These are phyloP conservation scores for Gasterosteus aculeatus DNA, from an alignment of 2,113 vertebrate species.

Conservation along the genomic window DNA sequence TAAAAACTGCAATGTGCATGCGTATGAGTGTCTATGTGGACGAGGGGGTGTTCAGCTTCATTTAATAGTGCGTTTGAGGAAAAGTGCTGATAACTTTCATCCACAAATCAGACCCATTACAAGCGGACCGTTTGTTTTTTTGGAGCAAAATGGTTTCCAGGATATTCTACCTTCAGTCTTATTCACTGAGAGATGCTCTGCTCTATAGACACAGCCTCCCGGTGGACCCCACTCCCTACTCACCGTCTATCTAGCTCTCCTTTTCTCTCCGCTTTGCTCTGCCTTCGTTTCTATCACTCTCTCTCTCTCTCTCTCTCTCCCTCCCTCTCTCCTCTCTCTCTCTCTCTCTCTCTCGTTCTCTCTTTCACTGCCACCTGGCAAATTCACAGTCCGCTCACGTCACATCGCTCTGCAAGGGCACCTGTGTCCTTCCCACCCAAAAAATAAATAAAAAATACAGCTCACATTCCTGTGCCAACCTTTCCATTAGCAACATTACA, in stretches of 20 bases:
- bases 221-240: constrained; percentile 66
- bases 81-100: constrained; percentile 51
- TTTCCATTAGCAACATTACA: constrained; percentile 79
- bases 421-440: constrained; percentile 84
- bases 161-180: constrained; percentile 57
- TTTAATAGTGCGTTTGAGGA: constrained; percentile 50
- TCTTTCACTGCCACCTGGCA: constrained; percentile 83
- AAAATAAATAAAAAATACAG: constrained; percentile 53
- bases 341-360: constrained; percentile 60
- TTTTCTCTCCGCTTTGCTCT: constrained; percentile 69
- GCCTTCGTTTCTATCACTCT: constrained; percentile 72
- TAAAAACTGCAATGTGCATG: constrained; percentile 59
- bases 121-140: constrained; percentile 45
- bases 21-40: constrained; percentile 40
- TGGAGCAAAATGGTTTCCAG: constrained; percentile 49
- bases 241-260: constrained; percentile 62
- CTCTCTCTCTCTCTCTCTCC: constrained; percentile 20
- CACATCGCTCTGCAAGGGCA: constrained; percentile 85
- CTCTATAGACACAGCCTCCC: constrained; percentile 70
- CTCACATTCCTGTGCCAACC: constrained; percentile 78
- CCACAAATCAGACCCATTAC: constrained; percentile 55
- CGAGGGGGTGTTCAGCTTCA: constrained; percentile 28
- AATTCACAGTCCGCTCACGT: constrained; percentile 86
- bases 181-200: constrained; percentile 60
- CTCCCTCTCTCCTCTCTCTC: constrained; percentile 67